Evolutionary conservation across 2,113 vertebrate genomes (phyloP).

Genomic region (Ciconia boyciana): DNA sequence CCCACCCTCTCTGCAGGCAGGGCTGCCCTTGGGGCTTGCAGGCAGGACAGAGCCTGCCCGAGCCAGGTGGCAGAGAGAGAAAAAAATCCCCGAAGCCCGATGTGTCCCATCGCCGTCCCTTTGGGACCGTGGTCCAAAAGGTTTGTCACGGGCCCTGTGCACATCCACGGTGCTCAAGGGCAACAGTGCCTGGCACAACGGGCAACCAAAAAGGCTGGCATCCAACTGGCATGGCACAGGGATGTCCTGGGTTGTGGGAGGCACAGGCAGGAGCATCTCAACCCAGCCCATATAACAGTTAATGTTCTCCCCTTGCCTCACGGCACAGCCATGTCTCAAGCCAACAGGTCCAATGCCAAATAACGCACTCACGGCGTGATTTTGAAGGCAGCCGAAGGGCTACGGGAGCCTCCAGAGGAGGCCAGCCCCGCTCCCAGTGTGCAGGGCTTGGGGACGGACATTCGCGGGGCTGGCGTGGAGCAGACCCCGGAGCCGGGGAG

Average conservation of each 20-base stretch:
- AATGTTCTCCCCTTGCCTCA: background rate
- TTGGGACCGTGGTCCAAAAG: fast-evolving
- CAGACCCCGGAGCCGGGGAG: background rate
- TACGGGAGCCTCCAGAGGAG: background rate
- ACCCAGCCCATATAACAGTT: fast-evolving
- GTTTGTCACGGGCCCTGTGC: fast-evolving
- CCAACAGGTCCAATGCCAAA: background rate
- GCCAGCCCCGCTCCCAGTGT: fast-evolving
- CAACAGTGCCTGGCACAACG: fast-evolving
- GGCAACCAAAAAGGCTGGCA: background rate
- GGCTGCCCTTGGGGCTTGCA: background rate
- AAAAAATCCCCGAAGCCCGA: fast-evolving
- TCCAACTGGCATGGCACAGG: fast-evolving
- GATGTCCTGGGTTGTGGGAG: background rate
- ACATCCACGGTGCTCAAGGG: background rate
- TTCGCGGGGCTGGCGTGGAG: background rate
- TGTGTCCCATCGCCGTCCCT: fast-evolving
- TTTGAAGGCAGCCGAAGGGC: background rate
- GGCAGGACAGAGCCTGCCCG: background rate
- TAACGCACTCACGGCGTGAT: fast-evolving
- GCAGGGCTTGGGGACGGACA: fast-evolving
- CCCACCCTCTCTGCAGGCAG: background rate
- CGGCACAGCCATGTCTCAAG: fast-evolving
- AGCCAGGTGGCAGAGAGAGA: background rate
- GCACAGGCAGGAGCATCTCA: fast-evolving